Conservation (phyloP, 2,797 vertebrate genomes). For the Enteromius fasciolatus region DNA sequence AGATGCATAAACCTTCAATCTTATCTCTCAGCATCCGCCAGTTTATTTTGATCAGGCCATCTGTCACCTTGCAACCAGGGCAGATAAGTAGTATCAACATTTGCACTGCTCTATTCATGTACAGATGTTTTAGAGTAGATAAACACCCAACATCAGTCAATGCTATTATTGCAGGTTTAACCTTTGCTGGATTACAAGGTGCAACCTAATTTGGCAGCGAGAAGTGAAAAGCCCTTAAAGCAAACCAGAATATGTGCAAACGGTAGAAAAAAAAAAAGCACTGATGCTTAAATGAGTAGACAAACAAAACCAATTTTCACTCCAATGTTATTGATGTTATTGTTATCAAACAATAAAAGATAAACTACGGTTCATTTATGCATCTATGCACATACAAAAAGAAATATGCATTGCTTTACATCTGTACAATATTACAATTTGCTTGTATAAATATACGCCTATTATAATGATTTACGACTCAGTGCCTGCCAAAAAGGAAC, state of each 20-base stretch:
- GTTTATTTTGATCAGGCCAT: constrained; percentile 15
- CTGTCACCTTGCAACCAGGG: constrained; percentile 17
- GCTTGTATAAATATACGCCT: not conserved
- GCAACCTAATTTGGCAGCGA: not conserved
- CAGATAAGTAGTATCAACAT: constrained; percentile 10
- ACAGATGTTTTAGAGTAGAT: constrained; percentile 33
- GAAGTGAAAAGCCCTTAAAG: not conserved
- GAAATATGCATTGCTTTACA: not conserved
- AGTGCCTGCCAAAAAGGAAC: not conserved
- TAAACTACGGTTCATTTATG: not conserved
- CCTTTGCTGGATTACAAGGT: constrained; percentile 14
- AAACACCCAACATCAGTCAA: not conserved
- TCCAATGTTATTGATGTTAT: not conserved
- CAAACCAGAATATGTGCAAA: not conserved
- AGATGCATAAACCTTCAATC: constrained; percentile 8
- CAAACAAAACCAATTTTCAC: not conserved
- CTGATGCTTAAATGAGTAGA: not conserved
- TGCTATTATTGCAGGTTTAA: constrained; percentile 1
- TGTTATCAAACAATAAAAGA: not conserved
- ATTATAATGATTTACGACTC: not conserved
- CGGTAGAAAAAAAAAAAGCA: not conserved
- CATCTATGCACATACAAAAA: not conserved
- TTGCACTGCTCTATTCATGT: not conserved
- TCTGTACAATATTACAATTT: not conserved
- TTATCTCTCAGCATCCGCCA: constrained; percentile 8